These are phyloP conservation scores for Carterocephalus palaemon DNA, from an alignment of 2,888 invertebrate genomes.

Conservation along the genomic window DNA sequence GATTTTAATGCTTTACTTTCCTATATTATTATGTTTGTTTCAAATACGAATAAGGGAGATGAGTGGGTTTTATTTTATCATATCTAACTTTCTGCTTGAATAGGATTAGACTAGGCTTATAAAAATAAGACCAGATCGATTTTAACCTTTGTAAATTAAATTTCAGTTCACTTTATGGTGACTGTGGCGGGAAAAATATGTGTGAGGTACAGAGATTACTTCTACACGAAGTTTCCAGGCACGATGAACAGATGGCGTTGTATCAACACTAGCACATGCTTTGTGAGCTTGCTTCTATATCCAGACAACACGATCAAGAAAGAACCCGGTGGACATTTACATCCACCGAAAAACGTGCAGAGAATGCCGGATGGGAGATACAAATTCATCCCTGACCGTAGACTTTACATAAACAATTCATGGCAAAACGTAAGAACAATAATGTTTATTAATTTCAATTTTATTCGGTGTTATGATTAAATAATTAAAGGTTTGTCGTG, in stretches of 20 bases:
- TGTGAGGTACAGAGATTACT: slow-evolving; percentile 29
- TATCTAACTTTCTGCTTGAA: too few relatives aligned
- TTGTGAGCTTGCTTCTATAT: slow-evolving; percentile 39
- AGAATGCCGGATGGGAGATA: slow-evolving; percentile 40
- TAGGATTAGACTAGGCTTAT: too few relatives aligned
- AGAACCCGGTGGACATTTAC: slow-evolving; percentile 44
- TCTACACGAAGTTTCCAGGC: slow-evolving; percentile 31
- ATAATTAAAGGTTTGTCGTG: too few relatives aligned
- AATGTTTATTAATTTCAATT: background rate
- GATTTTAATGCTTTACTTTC: too few relatives aligned
- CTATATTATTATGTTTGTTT: too few relatives aligned
- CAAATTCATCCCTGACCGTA: slow-evolving; percentile 21
- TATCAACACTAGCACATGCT: slow-evolving; percentile 51
- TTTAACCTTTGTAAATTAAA: too few relatives aligned
- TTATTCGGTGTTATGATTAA: background rate
- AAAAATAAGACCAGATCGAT: too few relatives aligned
- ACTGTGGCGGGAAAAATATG: too few relatives aligned
- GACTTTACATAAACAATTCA: background rate
- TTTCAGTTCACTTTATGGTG: too few relatives aligned
- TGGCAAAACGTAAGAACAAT: slow-evolving; percentile 4
- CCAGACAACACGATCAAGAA: slow-evolving; percentile 41
- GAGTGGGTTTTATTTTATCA: too few relatives aligned
- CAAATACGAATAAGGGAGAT: too few relatives aligned
- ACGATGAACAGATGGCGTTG: slow-evolving; percentile 49
- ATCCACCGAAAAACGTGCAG: slow-evolving; percentile 40